Evolutionary conservation across 2,113 vertebrate species (phyloP).

Genomic region (Festucalex cinctus): DNA sequence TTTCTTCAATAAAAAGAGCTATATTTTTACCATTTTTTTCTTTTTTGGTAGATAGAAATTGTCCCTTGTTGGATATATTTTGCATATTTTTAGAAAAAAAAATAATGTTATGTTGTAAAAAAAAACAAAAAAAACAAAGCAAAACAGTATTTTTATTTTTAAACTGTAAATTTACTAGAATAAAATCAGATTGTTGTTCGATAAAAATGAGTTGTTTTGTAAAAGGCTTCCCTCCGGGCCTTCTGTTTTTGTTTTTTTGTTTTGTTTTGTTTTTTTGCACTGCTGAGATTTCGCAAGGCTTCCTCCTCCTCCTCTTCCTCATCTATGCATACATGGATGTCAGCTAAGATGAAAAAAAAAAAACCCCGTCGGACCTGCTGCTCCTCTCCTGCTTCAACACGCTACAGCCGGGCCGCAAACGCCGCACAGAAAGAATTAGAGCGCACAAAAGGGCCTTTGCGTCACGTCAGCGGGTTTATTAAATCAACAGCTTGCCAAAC

Average conservation of each 20-base stretch:
- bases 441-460: constrained; percentile 14
- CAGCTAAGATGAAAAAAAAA: constrained; percentile 34
- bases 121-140: no score
- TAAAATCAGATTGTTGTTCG: no score
- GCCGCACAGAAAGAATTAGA: constrained; percentile 5
- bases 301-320: not conserved
- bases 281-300: constrained; percentile 56
- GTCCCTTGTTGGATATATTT: no score
- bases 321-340: not conserved
- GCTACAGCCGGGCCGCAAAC: constrained; percentile 3
- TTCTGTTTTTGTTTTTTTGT: not conserved
- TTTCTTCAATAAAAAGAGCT: no score
- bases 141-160: no score
- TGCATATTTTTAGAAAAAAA: no score
- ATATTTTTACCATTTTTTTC: no score
- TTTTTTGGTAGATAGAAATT: no score
- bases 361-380: constrained; percentile 65
- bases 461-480: constrained; percentile 4
- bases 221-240: not conserved
- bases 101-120: no score
- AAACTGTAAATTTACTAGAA: no score
- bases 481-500: constrained; percentile 10
- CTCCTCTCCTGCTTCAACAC: constrained; percentile 57
- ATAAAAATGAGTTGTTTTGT: not conserved
- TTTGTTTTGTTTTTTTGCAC: constrained; percentile 11